Evolutionary conservation across 1,140 invertebrate species (phyloP).

Genomic region (Pseudoatta argentina): DNA sequence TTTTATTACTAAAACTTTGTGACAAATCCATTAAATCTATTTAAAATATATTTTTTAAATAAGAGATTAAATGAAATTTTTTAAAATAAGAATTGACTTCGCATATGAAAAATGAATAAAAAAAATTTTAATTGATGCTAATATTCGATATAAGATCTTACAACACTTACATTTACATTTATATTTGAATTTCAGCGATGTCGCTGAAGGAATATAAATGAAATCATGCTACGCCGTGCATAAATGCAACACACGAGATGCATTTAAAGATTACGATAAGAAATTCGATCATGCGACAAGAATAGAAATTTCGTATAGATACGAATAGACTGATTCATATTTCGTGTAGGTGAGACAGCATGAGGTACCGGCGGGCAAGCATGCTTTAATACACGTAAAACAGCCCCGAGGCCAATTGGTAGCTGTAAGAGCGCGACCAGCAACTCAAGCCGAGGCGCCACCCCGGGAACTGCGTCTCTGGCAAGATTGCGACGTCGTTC

Average conservation of each 20-base stretch:
- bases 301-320: not conserved
- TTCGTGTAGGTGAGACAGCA: slow-evolving; percentile 88
- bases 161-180: slow-evolving; percentile 20
- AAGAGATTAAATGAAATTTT: not conserved
- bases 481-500: slow-evolving; percentile 94
- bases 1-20: not conserved
- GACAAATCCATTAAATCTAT: not conserved
- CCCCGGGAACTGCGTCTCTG: slow-evolving; percentile 88
- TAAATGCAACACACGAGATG: not conserved
- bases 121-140: not conserved
- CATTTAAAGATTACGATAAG: not conserved
- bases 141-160: not conserved
- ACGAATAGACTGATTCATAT: not conserved
- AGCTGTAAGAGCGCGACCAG: slow-evolving; percentile 89
- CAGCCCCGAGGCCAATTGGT: slow-evolving; percentile 94
- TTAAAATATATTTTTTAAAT: not conserved
- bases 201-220: slow-evolving; percentile 16
- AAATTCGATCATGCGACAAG: not conserved
- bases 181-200: not conserved
- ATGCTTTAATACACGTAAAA: slow-evolving; percentile 93
- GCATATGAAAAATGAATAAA: not conserved
- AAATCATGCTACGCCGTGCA: not conserved
- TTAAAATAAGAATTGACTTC: not conserved
- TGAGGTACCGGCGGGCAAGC: slow-evolving; percentile 93
- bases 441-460: slow-evolving; percentile 82